Percentiles rank a stretch among this genome's conserved stretches.
Conservation (phyloP, 2,113 vertebrate genomes). For the Oncorhynchus keta region DNA sequence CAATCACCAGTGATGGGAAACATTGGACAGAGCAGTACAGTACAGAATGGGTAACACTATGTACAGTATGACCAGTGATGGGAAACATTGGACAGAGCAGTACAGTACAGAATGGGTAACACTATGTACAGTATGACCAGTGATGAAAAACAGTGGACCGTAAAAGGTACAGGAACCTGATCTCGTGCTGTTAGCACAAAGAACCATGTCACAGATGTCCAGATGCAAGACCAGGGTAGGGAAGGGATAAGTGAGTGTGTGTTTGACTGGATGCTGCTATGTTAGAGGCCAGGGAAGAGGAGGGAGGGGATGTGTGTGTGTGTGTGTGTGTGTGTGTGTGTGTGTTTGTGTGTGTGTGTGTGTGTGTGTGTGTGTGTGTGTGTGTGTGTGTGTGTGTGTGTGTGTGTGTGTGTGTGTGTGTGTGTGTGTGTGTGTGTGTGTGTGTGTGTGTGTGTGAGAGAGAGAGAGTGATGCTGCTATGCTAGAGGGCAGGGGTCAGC, state of each 20-base stretch:
- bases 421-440: no score
- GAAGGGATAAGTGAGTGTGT: slow-evolving; percentile 5
- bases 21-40: neutral
- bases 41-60: no score
- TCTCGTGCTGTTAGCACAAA: slow-evolving; percentile 25
- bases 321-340: no score
- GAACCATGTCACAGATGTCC: slow-evolving; percentile 18
- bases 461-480: no score
- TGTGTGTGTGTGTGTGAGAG: no score
- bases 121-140: neutral
- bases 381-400: no score
- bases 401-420: no score
- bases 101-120: neutral
- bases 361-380: no score
- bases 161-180: neutral
- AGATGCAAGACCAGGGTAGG: neutral
- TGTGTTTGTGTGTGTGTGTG: no score
- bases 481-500: neutral
- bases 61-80: neutral
- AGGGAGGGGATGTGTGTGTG: no score
- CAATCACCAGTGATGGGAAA: neutral
- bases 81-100: neutral
- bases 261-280: neutral
- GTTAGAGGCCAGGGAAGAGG: no score
- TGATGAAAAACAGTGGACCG: neutral